Evolutionary conservation across 2,113 vertebrate genomes (phyloP), one percentile per base, ranked within the genome.

Genomic region (Henicopernis longicauda): DNA sequence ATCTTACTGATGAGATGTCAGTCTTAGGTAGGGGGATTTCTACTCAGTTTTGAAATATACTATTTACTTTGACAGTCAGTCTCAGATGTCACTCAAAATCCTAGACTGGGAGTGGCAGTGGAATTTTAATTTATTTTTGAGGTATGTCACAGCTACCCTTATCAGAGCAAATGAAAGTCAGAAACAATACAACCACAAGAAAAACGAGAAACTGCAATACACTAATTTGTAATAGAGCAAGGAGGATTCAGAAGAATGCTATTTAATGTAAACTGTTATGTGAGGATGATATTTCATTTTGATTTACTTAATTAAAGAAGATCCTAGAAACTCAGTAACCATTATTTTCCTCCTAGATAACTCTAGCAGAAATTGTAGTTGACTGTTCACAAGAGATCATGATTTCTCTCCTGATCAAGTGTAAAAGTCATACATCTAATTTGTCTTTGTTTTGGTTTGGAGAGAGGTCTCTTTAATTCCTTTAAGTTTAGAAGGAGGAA

Each of bases 61-160:
- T 94, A 54, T 93, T 94, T 93, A 66, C 20, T 89, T 85, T 65
- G 70, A 76, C 83, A 95, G 38, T 32, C 55, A 79, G 73, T 82
- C 86, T 91, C 81, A 87, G 20, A 40, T 80, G 74, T 85, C 93
- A 97, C 14, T 94, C 91, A 91, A 83, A 95, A 91, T 90, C 23
- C 4, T 20, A 87, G 78, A 73, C 54, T 91, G 42, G 77, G 61
- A 93, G 78, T 73, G 81, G 65, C 58, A 87, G 66, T n/a, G 13
- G 70, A 95, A 95, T 97, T 93, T 82, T 89, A 87, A 91, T 93
- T 86, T 21, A n/a, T 42, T 93, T 94, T 94, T 92, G 49, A 82
- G 58, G 18, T 79, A 79, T 65, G 54, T 31, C 70, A 87, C 55
- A 82, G 40, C 13, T 79, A 76, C 12, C 10, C 13, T 93, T 73